These are phyloP conservation scores for Apantesis nais DNA, from an alignment of 2,888 invertebrate species.

Conservation along the genomic window DNA sequence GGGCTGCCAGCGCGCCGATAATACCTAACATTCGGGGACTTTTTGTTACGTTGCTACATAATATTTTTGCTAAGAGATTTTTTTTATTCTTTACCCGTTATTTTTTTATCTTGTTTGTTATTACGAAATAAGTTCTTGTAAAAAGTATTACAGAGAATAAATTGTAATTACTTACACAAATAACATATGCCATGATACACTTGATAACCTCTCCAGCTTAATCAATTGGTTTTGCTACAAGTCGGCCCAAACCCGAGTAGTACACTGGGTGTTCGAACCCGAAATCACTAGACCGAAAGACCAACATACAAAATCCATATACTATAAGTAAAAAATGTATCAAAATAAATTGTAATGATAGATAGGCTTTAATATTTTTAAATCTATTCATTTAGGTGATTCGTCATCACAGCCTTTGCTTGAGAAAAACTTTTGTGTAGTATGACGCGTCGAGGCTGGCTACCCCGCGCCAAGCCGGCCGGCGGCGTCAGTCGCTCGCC, in stretches of 20 bases:
- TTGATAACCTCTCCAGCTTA: neutral
- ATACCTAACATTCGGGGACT: conserved; percentile 27
- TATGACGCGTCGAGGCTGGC: conserved; percentile 28
- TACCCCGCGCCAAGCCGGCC: conserved; percentile 59
- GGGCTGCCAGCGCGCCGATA: conserved; percentile 41
- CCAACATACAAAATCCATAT: neutral
- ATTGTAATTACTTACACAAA: too few relatives aligned
- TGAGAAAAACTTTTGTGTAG: conserved; percentile 23
- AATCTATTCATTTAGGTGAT: neutral
- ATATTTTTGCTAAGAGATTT: neutral
- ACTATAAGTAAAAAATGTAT: neutral
- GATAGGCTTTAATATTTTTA: neutral
- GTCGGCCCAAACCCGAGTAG: neutral
- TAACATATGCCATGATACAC: too few relatives aligned
- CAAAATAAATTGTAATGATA: neutral
- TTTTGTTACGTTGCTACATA: neutral
- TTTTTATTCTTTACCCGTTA: neutral
- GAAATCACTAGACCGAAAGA: neutral
- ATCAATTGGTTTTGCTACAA: neutral
- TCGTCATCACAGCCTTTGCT: neutral
- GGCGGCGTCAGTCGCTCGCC: conserved; percentile 66
- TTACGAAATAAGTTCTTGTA: too few relatives aligned
- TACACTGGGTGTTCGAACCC: neutral
- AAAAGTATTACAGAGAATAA: too few relatives aligned
- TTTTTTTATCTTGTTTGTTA: neutral